Conservation (phyloP, 2,888 invertebrate species). For the Eustalomyia histrio region DNA sequence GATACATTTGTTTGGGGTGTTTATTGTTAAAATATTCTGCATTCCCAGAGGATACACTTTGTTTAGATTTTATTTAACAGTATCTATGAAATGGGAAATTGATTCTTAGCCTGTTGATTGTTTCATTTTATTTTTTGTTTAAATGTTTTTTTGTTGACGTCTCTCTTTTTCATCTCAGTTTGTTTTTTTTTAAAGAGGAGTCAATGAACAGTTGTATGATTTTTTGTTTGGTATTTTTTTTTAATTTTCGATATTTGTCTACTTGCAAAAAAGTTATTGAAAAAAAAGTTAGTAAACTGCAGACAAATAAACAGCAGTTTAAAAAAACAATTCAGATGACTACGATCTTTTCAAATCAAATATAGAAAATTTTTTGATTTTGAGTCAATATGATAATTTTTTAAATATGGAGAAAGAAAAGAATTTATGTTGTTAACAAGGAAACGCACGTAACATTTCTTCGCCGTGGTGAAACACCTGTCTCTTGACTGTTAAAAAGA, state of each 20-base stretch:
- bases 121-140: conserved; percentile 16
- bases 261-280: neutral
- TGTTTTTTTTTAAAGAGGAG: neutral
- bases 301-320: neutral
- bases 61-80: neutral
- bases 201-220: conserved; percentile 3
- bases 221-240: neutral
- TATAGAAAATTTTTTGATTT: too few species aligned
- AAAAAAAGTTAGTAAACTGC: neutral
- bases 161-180: neutral
- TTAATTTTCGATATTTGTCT: neutral
- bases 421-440: too few species aligned
- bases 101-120: conserved; percentile 13
- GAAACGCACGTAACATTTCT: too few species aligned
- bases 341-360: too few species aligned
- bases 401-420: too few species aligned
- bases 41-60: conserved; percentile 27
- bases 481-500: too few species aligned
- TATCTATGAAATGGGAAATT: neutral
- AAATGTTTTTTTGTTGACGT: neutral
- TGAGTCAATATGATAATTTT: too few species aligned
- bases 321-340: neutral
- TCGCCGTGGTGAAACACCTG: too few species aligned
- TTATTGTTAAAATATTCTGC: neutral
- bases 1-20: neutral